These are phyloP conservation scores for Leptinotarsa peninsularis DNA, from an alignment of 2,888 invertebrate species.

Conservation along the genomic window DNA sequence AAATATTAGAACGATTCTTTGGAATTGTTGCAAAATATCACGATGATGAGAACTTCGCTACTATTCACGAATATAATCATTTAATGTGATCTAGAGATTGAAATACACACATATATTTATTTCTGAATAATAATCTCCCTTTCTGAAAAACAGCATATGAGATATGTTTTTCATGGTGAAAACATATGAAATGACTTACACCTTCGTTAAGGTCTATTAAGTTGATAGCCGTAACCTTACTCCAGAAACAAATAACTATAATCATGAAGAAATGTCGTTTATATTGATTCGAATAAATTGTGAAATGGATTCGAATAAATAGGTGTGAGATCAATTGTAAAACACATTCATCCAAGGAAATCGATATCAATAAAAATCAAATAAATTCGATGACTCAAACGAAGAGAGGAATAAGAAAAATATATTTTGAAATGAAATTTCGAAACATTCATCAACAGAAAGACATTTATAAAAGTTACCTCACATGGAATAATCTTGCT, in stretches of 20 bases:
- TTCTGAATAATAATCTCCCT: no score
- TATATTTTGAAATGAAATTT: no score
- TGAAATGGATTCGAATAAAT: not conserved
- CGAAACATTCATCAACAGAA: no score
- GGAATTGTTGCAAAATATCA: no score
- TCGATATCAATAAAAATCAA: not conserved
- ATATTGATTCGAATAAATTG: not conserved
- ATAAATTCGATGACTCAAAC: no score
- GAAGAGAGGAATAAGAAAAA: no score
- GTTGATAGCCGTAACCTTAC: slow-evolving; percentile 1
- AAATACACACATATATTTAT: not conserved
- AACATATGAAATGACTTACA: not conserved
- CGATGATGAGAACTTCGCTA: not conserved
- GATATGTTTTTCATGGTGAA: no score
- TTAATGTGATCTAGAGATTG: not conserved
- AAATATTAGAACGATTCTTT: not conserved
- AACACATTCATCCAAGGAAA: not conserved
- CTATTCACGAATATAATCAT: not conserved
- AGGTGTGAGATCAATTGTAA: slow-evolving; percentile 14
- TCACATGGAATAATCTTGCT: no score
- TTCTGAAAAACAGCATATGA: no score
- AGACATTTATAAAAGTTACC: no score
- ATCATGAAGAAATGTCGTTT: slow-evolving; percentile 7
- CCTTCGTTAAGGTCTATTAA: not conserved
- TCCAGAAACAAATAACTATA: slow-evolving; percentile 2